A percentile compares a stretch with the other conserved stretches of the same genome.
phyloP scores from a whole-genome alignment of 2,113 vertebrate species.

The Onychostoma macrolepis region DNA sequence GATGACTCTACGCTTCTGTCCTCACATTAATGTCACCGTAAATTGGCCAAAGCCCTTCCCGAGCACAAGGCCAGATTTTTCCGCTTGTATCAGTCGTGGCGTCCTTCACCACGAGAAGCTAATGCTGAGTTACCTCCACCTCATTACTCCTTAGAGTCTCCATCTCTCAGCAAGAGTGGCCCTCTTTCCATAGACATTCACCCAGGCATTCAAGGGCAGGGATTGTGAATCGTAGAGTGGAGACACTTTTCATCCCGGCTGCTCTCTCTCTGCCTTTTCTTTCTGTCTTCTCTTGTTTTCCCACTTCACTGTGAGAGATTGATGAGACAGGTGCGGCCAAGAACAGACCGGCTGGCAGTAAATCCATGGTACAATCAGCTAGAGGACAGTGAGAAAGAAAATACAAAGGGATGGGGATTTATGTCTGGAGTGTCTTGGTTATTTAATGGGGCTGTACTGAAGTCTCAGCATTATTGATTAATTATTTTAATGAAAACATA shows the following conservation, averaged over 20 bases:
- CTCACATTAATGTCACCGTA: neutral
- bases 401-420: neutral
- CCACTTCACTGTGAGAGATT: constrained; percentile 10
- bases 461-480: neutral
- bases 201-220: neutral
- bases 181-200: neutral
- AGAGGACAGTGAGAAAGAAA: constrained; percentile 38
- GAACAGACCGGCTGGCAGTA: constrained; percentile 5
- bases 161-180: constrained; percentile 1
- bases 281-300: neutral
- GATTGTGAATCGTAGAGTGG: neutral
- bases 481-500: constrained; percentile 25
- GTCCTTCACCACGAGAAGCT: neutral
- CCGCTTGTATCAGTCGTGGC: neutral
- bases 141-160: neutral
- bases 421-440: constrained; percentile 16
- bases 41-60: neutral
- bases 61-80: constrained; percentile 1
- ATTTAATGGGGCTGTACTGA: neutral
- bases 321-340: constrained; percentile 19
- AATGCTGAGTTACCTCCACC: neutral
- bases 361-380: constrained; percentile 21
- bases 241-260: constrained; percentile 5
- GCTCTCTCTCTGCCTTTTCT: neutral
- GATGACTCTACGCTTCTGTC: neutral